Evolutionary conservation across 2,888 invertebrate genomes (phyloP), one percentile per base, ranked within the genome.

Genomic region (Agrochola lota): DNA sequence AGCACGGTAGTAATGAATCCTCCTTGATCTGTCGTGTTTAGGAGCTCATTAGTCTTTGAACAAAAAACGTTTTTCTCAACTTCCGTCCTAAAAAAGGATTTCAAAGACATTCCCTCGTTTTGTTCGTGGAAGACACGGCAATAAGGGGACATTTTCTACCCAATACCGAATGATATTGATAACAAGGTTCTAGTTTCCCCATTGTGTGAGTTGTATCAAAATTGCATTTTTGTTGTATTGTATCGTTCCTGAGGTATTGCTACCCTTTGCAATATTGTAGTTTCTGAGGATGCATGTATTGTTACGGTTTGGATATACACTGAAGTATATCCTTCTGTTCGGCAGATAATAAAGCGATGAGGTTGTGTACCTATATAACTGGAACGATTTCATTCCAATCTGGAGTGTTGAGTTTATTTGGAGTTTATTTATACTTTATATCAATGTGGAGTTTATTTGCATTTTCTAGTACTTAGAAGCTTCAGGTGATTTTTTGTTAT

Each of bases 1-100:
- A 81, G 74, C 74, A 74, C 69, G 55, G 66, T 69, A 60, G 68
- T 83, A 83, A 87, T 89, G 89, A 88, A 90, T 90, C 87, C 89
- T 89, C 82, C 90, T 88, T 88, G 88, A 91, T 92, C 87, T 87
- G 88, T 89, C 89, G 86, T 91, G 88, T 91, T 91, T 90, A 91
- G 90, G 81, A 89, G 85, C 90, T 92, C 92, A 92, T 91, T 92
- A 91, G 85, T 83, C 80, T 81, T 77, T 70, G 79, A 83, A 86
- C 81, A 90, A 85, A 88, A 89, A 90, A 71, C 67, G 78, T 85
- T 78, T 81, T 74, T 70, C 75, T 77, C 80, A 77, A 77, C 49
- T 59, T 81, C 55, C 79, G 87, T 84, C 84, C 78, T 80, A 71
- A 81, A 77, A 80, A 85, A 82, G 74, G 70, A 82, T 80, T 88